phyloP scores from a whole-genome alignment of 2,797 vertebrate species.

The Macrochelys suwanniensis region DNA sequence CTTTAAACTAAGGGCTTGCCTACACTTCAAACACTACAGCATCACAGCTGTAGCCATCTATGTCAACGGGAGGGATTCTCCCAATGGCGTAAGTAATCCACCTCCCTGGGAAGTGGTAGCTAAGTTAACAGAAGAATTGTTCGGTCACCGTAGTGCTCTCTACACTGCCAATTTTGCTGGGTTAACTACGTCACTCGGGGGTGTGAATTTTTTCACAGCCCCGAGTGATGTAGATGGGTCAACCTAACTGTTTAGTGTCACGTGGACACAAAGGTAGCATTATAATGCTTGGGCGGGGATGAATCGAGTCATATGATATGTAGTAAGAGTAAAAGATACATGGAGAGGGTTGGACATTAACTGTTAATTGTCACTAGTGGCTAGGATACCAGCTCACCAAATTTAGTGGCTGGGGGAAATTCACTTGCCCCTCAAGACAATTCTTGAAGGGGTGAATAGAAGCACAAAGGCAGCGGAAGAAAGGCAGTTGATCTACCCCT shows the following conservation, averaged over 20 bases:
- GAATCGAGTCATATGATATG: neutral
- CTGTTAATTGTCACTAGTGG: neutral
- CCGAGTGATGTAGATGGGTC: neutral
- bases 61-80: neutral
- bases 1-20: neutral
- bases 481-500: neutral
- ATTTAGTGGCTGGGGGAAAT: neutral
- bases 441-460: neutral
- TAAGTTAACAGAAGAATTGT: no score
- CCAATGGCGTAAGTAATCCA: neutral
- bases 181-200: neutral
- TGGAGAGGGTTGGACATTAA: neutral
- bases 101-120: neutral
- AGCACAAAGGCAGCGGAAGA: neutral
- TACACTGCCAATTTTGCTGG: neutral
- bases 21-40: neutral
- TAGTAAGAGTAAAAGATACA: neutral
- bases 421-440: neutral
- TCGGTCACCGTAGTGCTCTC: neutral
- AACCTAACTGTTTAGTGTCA: neutral
- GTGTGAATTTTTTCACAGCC: neutral
- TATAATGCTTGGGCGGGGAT: neutral
- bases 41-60: neutral
- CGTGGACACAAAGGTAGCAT: neutral
- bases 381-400: neutral